Evolutionary conservation across 2,797 vertebrate genomes (phyloP), one percentile per base, ranked within the genome.

Genomic region (Chromis chromis): DNA sequence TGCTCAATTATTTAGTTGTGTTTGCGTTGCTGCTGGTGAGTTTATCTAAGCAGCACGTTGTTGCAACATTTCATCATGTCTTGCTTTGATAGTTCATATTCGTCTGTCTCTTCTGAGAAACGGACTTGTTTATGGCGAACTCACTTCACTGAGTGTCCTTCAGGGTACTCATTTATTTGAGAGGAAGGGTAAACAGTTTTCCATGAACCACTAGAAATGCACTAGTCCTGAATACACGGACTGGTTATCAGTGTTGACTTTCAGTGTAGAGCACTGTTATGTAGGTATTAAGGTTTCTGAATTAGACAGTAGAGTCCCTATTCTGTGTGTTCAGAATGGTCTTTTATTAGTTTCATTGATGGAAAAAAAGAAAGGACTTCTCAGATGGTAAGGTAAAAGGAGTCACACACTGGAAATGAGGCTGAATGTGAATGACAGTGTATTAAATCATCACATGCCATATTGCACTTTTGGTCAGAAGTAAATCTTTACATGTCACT

Each of bases 31-130:
- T 40, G 73, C 13, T 40, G 52, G 17, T 50, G 13, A 31, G 25
- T 72, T 66, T 56, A 69, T 74, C 70, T 73, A 5, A 55, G 28
- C 70, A 28, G 61, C 57, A 36, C 22, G 21, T 59, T 70, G 58
- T 54, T 77, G 67, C 57, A 80, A 58, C 44, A 42, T 79, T 75
- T 70, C 65, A 75, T 77, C 75, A 80, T 14, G 25, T 71, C 70
- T 69, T 22, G 13, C 70, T 73, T 46, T 65, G 56, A 68, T 40
- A 56, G 12, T 6, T 59, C 3, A 65, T 50, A 57, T 66, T 74
- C 76, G 53, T 39, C 19, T 24, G 22, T 7, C 60, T 52, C 27
- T 24, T 6, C 42, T 24, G n/a, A 3, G 22, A 33, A 33, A 21
- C 55, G 17, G 28, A 52, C 53, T 70, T 70, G 44, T 58, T 70